Evolutionary conservation across 1,140 invertebrate species (phyloP).

Genomic region (Lethrus apterus): DNA sequence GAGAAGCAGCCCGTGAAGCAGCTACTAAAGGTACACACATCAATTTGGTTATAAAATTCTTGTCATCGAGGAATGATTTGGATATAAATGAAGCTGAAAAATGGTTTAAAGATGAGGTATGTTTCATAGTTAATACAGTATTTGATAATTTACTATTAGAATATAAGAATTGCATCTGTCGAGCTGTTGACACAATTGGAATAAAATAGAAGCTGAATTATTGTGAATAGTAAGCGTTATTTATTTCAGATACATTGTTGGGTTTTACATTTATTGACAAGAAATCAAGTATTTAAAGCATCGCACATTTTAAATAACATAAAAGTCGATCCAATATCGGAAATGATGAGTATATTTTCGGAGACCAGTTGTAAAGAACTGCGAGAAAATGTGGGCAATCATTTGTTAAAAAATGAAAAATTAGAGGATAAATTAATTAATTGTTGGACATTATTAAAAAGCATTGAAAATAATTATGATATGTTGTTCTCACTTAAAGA

Average conservation of each 20-base stretch:
- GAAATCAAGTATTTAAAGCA: constrained; percentile 55
- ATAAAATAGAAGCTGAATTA: neutral
- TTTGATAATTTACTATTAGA: constrained; percentile 7
- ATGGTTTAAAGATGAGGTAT: constrained; percentile 51
- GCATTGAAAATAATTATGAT: constrained; percentile 45
- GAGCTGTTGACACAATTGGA: neutral
- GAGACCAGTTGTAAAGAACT: constrained; percentile 45
- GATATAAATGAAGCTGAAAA: constrained; percentile 44
- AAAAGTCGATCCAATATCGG: constrained; percentile 47
- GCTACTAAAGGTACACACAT: constrained; percentile 57
- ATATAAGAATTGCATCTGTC: neutral
- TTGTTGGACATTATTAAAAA: constrained; percentile 51
- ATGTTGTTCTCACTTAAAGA: constrained; percentile 11
- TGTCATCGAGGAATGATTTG: constrained; percentile 48
- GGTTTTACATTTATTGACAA: constrained; percentile 51
- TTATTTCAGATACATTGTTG: constrained; percentile 50
- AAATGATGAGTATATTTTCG: constrained; percentile 49
- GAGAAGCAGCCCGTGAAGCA: constrained; percentile 57
- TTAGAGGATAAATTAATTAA: constrained; percentile 44
- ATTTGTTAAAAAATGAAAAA: constrained; percentile 45
- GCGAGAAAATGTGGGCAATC: constrained; percentile 52
- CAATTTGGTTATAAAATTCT: constrained; percentile 49
- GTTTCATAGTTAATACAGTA: no score
- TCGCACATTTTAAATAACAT: constrained; percentile 56
- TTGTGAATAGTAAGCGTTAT: neutral